These are phyloP conservation scores for Corydoras maculifer DNA, from an alignment of 2,113 vertebrate genomes.

Conservation along the genomic window DNA sequence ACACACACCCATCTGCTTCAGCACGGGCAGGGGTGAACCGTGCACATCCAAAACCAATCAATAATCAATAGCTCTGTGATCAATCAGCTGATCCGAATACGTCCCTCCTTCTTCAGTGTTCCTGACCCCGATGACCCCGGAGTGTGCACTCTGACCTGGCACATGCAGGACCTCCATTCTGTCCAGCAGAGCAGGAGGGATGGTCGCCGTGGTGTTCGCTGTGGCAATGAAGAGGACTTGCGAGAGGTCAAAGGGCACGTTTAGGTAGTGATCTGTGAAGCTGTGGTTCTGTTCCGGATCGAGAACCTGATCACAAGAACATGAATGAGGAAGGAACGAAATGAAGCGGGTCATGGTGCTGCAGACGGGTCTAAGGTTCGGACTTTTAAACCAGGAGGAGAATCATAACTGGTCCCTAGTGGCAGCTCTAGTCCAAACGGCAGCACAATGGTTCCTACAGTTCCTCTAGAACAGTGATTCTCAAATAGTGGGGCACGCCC, in stretches of 20 bases:
- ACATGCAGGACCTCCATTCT: constrained; percentile 95
- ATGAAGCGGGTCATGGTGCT: too few species aligned
- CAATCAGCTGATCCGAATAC: constrained; percentile 1
- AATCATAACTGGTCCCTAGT: too few species aligned
- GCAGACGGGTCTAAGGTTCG: too few species aligned
- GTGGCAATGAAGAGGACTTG: constrained; percentile 98
- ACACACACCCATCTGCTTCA: constrained; percentile 29
- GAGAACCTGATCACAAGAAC: constrained; percentile 70
- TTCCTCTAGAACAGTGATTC: too few species aligned
- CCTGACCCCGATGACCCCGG: not conserved
- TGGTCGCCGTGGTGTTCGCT: constrained; percentile 86
- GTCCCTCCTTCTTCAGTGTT: not conserved
- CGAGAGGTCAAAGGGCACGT: constrained; percentile 94
- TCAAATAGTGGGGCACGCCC: too few species aligned
- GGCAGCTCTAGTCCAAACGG: too few species aligned
- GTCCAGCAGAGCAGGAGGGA: constrained; percentile 88
- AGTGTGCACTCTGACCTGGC: constrained; percentile 71
- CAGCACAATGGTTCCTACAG: too few species aligned
- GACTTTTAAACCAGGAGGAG: too few species aligned
- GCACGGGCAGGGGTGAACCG: not conserved
- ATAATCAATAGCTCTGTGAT: not conserved
- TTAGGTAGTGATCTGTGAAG: constrained; percentile 95
- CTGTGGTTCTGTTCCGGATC: constrained; percentile 97
- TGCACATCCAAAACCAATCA: too few species aligned
- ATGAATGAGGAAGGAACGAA: not conserved